Percentiles rank a stretch among this genome's conserved stretches.
phyloP scores from a whole-genome alignment of 1,140 invertebrate species.

The Drosophila kikkawai region DNA sequence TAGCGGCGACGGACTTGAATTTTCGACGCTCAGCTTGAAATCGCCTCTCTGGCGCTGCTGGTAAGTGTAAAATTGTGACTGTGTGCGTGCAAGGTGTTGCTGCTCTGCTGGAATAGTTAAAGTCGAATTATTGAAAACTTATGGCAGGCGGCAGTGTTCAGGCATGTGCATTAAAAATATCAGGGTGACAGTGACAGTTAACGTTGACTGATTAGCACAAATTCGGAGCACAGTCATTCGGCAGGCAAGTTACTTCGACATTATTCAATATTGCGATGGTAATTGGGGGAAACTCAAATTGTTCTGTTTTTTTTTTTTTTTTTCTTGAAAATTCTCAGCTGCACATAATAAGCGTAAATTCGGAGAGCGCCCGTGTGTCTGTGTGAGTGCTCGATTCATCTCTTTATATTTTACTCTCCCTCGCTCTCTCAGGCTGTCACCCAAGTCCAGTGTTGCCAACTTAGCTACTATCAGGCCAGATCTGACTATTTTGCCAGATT shows the following conservation, averaged over 20 bases:
- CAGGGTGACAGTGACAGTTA: background rate
- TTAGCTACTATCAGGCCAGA: too few species aligned
- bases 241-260: slow-evolving; percentile 1
- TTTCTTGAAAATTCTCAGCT: slow-evolving; percentile 71
- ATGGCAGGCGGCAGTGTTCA: slow-evolving; percentile 13
- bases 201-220: slow-evolving; percentile 14
- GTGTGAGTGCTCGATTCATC: slow-evolving; percentile 14
- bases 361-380: slow-evolving; percentile 28
- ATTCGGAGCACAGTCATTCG: background rate
- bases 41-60: slow-evolving; percentile 32
- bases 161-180: slow-evolving; percentile 32
- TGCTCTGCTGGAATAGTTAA: slow-evolving; percentile 68
- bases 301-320: slow-evolving; percentile 36
- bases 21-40: slow-evolving; percentile 14
- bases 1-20: slow-evolving; percentile 63
- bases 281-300: slow-evolving; percentile 36
- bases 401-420: slow-evolving; percentile 1
- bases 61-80: slow-evolving; percentile 37
- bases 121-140: slow-evolving; percentile 62
- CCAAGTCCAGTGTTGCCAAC: background rate
- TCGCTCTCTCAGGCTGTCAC: background rate
- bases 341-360: slow-evolving; percentile 75
- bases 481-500: too few species aligned
- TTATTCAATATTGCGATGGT: slow-evolving; percentile 18
- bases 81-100: slow-evolving; percentile 44